phyloP scores from a whole-genome alignment of 2,797 vertebrate species.

The Sebastes paucispinis region DNA sequence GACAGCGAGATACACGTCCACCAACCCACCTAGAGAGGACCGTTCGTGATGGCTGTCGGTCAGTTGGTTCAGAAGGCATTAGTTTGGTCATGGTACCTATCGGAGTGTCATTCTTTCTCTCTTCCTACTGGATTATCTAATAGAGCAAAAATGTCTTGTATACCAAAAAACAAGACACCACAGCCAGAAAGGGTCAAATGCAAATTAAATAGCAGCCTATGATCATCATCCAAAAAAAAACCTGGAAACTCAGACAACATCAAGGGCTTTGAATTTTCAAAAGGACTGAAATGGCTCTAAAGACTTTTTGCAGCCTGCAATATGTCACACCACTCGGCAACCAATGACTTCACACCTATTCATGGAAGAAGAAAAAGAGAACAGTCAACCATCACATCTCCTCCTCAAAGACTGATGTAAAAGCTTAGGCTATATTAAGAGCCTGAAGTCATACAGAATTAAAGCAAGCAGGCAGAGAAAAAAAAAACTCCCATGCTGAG shows the following conservation, averaged over 20 bases:
- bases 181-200: not conserved
- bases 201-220: slow-evolving; percentile 27
- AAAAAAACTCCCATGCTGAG: slow-evolving; percentile 24
- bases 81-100: not conserved
- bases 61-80: not conserved
- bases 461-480: slow-evolving; percentile 48
- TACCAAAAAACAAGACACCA: not conserved
- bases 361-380: not conserved
- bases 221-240: slow-evolving; percentile 8
- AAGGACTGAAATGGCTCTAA: slow-evolving; percentile 11
- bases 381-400: not conserved
- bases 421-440: slow-evolving; percentile 53
- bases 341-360: slow-evolving; percentile 23
- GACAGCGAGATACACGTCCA: slow-evolving; percentile 26
- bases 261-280: slow-evolving; percentile 5
- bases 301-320: not conserved
- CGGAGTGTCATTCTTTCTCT: not conserved
- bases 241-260: not conserved
- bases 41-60: not conserved
- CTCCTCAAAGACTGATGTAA: slow-evolving; percentile 1
- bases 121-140: not conserved
- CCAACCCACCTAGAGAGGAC: not conserved
- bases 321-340: slow-evolving; percentile 7
- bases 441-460: slow-evolving; percentile 57
- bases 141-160: not conserved